phyloP scores from a whole-genome alignment of 1,140 invertebrate genomes.

The Calliphora vicina region DNA sequence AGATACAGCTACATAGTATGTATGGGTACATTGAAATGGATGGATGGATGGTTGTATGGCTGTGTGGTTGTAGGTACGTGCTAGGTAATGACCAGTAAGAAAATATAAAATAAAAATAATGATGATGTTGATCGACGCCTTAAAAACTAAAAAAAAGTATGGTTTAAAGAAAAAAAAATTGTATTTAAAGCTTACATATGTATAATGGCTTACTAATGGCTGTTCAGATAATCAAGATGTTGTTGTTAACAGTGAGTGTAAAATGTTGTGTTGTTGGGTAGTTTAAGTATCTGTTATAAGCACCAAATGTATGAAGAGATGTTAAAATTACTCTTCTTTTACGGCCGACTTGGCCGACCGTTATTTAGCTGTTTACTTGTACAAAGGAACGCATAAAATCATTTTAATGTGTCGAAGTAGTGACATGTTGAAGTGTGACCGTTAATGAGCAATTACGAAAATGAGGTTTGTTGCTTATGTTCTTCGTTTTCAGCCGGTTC shows the following conservation, averaged over 20 bases:
- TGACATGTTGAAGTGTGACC: conserved; percentile 61
- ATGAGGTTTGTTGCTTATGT: conserved; percentile 9
- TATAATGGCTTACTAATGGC: conserved; percentile 31
- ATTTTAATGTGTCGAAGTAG: conserved; percentile 28
- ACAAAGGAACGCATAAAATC: background rate
- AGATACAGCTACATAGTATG: too few species aligned
- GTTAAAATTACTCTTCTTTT: background rate
- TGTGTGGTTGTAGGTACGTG: too few species aligned
- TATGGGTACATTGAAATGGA: background rate
- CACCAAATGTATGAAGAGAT: background rate
- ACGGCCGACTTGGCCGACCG: too few species aligned
- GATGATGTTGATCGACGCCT: conserved; percentile 22
- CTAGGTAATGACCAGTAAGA: conserved; percentile 17
- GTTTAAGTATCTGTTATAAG: background rate
- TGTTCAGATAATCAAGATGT: conserved; percentile 11
- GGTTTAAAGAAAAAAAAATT: background rate
- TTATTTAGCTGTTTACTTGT: background rate
- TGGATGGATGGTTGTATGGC: background rate
- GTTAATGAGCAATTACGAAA: conserved; percentile 59
- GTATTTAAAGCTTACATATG: background rate
- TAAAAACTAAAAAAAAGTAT: background rate
- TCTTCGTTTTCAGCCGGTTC: background rate
- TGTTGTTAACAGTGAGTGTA: background rate
- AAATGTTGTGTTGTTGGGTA: background rate
- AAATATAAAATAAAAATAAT: background rate